Conservation (phyloP, 2,797 vertebrate genomes). For the Gallinago nigripennis region DNA sequence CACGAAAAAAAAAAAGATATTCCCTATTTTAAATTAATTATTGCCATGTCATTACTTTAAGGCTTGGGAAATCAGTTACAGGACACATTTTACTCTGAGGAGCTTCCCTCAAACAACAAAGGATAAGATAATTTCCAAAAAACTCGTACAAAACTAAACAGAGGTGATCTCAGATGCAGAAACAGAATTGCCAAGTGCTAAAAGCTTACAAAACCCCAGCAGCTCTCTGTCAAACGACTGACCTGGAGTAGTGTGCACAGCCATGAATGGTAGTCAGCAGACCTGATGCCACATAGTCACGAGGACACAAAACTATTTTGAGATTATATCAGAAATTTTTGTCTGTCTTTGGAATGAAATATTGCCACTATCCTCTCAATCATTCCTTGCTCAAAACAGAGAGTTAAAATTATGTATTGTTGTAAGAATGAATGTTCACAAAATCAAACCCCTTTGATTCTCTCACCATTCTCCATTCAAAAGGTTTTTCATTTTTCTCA, state of each 20-base stretch:
- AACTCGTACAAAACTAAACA: not conserved
- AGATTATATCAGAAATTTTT: not conserved
- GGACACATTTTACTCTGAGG: not conserved
- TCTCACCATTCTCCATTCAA: not conserved
- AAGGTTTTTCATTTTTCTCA: not conserved
- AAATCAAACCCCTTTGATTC: not conserved
- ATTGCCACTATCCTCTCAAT: not conserved
- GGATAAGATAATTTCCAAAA: not conserved
- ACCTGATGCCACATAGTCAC: not conserved
- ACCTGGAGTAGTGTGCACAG: not conserved
- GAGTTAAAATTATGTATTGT: not conserved
- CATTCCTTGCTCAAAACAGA: not conserved
- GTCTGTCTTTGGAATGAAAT: not conserved
- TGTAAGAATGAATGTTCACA: not conserved
- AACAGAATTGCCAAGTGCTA: not conserved
- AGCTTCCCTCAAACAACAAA: not conserved
- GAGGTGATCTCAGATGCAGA: not conserved
- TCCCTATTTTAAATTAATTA: not conserved
- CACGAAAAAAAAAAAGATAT: not conserved
- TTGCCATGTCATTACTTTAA: not conserved
- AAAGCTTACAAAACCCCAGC: not conserved
- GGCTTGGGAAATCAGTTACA: not conserved
- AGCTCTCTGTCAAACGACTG: not conserved
- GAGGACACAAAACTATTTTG: not conserved
- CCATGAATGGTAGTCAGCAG: fast-evolving